Conservation (phyloP, 1,140 invertebrate species). For the Drosophila pseudoobscura region DNA sequence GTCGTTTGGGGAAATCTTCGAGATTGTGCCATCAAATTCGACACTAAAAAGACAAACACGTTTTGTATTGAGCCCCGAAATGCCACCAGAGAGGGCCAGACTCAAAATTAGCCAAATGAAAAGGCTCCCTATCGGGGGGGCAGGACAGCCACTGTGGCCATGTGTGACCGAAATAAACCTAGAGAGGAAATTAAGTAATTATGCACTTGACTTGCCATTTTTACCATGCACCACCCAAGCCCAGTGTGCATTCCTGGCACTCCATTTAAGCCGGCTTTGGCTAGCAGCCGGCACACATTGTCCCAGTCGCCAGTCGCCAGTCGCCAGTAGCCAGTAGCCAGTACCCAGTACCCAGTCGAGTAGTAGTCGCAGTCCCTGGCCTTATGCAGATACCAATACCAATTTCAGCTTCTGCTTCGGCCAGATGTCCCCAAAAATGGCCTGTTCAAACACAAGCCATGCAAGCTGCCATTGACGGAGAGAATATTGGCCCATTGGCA, state of each 20-base stretch:
- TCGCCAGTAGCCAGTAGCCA: conserved; percentile 26
- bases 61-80: conserved; percentile 55
- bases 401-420: conserved; percentile 53
- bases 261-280: conserved; percentile 57
- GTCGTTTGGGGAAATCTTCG: conserved; percentile 70
- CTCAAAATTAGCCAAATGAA: conserved; percentile 63
- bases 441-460: conserved; percentile 28
- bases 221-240: conserved; percentile 37
- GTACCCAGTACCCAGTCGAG: conserved; percentile 18
- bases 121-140: conserved; percentile 27
- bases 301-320: conserved; percentile 25
- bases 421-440: conserved; percentile 48
- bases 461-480: conserved; percentile 54
- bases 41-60: conserved; percentile 69
- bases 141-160: conserved; percentile 24
- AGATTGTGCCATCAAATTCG: conserved; percentile 71
- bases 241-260: conserved; percentile 29
- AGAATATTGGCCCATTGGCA: conserved; percentile 73
- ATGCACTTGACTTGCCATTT: conserved; percentile 77
- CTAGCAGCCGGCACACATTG: conserved; percentile 24
- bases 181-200: conserved; percentile 74
- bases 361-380: conserved; percentile 31
- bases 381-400: conserved; percentile 50
- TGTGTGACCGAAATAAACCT: conserved; percentile 39
- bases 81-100: conserved; percentile 25